Evolutionary conservation across 2,888 invertebrate species (phyloP).

Genomic region (Brenthis daphne): DNA sequence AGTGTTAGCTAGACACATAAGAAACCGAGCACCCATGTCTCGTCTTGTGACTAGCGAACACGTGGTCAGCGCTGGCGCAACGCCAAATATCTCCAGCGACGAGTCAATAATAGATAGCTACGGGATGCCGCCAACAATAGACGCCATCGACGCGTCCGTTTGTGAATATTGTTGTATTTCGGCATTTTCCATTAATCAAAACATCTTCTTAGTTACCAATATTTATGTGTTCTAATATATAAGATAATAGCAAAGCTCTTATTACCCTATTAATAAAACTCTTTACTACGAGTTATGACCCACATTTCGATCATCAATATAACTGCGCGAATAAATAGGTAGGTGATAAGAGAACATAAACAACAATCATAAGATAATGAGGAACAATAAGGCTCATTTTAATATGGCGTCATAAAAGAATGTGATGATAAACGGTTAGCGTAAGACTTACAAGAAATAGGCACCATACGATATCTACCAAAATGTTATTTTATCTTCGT

Average conservation of each 20-base stretch:
- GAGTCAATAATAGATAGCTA: constrained; percentile 81
- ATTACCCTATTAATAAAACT: constrained; percentile 3
- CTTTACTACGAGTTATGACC: constrained; percentile 16
- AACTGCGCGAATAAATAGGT: constrained; percentile 34
- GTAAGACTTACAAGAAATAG: constrained; percentile 44
- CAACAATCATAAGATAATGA: constrained; percentile 30
- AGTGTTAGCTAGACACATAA: constrained; percentile 49
- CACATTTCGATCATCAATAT: constrained; percentile 33
- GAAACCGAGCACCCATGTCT: constrained; percentile 57
- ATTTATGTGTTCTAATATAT: neutral
- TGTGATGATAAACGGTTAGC: constrained; percentile 41
- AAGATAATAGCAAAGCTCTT: neutral
- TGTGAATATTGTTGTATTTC: constrained; percentile 4
- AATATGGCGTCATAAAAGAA: constrained; percentile 29
- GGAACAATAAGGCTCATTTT: constrained; percentile 31
- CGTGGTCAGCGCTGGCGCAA: constrained; percentile 76
- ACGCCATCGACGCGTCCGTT: constrained; percentile 53
- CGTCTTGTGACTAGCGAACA: constrained; percentile 75
- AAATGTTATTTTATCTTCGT: constrained; percentile 69
- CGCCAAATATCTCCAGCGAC: constrained; percentile 80
- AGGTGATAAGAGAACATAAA: constrained; percentile 39
- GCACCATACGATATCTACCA: constrained; percentile 57
- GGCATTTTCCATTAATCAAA: constrained; percentile 5
- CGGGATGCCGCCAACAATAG: constrained; percentile 82
- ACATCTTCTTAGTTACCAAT: neutral